Conservation (phyloP, 1,140 invertebrate genomes). For the Atopsyche davidsoni region DNA sequence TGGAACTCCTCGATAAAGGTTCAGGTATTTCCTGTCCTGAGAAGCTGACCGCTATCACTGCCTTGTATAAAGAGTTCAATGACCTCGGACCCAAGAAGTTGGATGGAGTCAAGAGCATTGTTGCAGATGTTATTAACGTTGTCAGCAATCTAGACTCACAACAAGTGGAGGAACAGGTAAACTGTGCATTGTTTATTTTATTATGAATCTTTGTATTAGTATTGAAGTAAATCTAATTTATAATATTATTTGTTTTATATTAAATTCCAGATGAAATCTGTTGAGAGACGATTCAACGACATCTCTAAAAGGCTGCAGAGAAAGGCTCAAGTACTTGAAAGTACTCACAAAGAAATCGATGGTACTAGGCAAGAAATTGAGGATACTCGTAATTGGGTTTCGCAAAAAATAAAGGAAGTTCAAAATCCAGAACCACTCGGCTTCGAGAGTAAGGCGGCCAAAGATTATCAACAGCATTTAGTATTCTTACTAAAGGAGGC, state of each 20-base stretch:
- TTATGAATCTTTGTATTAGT: too few species aligned
- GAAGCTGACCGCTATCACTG: constrained; percentile 65
- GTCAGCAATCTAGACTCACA: constrained; percentile 83
- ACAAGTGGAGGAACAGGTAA: constrained; percentile 80
- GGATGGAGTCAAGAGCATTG: constrained; percentile 61
- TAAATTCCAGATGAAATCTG: constrained; percentile 61
- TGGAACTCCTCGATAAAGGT: constrained; percentile 76
- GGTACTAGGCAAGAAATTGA: constrained; percentile 67
- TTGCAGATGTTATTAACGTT: constrained; percentile 65
- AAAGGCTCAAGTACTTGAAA: constrained; percentile 73
- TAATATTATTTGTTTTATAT: constrained; percentile 9
- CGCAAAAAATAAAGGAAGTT: constrained; percentile 64
- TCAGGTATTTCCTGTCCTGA: constrained; percentile 74
- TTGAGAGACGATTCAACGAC: constrained; percentile 77
- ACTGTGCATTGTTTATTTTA: too few species aligned
- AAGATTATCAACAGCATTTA: constrained; percentile 63
- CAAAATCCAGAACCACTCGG: constrained; percentile 62
- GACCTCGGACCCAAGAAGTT: constrained; percentile 60
- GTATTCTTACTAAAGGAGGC: constrained; percentile 75
- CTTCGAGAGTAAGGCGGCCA: constrained; percentile 66
- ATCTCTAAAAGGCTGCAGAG: constrained; percentile 75
- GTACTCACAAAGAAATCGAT: constrained; percentile 73
- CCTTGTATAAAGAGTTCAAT: constrained; percentile 64
- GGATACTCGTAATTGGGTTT: constrained; percentile 73
- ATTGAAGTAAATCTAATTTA: too few species aligned